Base-by-base conservation (phyloP, 2,888 invertebrate species). In the Cephus nigrinus region DNA sequence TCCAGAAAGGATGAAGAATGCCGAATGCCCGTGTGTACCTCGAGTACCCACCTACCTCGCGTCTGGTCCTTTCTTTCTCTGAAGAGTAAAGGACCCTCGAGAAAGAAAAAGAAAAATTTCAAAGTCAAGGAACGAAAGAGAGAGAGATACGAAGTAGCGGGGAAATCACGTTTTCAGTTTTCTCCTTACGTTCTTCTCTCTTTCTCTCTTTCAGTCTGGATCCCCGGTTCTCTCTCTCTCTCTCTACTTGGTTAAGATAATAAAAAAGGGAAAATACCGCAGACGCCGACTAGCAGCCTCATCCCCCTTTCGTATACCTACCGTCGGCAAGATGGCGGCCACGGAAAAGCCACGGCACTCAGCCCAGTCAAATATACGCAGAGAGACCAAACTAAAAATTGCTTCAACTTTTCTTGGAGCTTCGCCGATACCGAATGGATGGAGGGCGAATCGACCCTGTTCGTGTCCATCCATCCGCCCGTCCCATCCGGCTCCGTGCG, bases 351-450 rank as follows among this genome's bases (percentile, higher is more conserved):
- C 69, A 32, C 12, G 69, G 30, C 32, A 30, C 69, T 69, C 69
- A 32, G 69, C n/a, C 69, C n/a, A 69, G 69, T 69, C 69, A 69
- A 69, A 69, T 30, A 69, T 32, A 32, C 30, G 32, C 12, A 69
- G 33, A 32, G 9, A 34, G 69, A 69, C 69, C 69, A 32, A 73
- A 73, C 33, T 73, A 32, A 31, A 73, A 73, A 73, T 73, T 73
- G 35, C 34, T 73, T 34, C 34, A n/a, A 32, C 73, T 73, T 34
- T 34, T 34, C 73, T 35, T 32, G 73, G n/a, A 34, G 15, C 33
- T 34, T 34, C 34, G 73, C 73, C 73, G 73, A 73, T 73, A 35
- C 33, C 4, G 11, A 30, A 32, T 30, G 31, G 15, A 69, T 31
- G 69, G 11, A 35, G 35, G 30, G 32, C 69, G 69, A 40, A 40